These are phyloP conservation scores for Orthosia cruda DNA, from an alignment of 2,888 invertebrate genomes.

Conservation along the genomic window DNA sequence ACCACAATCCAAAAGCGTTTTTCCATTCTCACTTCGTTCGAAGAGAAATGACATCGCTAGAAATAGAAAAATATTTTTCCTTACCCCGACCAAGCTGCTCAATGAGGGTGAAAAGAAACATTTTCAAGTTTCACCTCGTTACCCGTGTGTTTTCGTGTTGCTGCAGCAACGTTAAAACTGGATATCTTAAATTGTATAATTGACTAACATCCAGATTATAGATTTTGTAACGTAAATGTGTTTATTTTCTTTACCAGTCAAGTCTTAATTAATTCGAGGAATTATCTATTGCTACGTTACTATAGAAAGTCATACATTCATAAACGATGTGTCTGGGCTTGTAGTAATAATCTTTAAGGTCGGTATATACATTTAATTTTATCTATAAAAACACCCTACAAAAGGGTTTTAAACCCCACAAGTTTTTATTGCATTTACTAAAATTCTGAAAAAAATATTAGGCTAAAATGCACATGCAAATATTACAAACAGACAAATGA, in stretches of 20 bases:
- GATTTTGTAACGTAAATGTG: not conserved
- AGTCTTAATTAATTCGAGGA: not conserved
- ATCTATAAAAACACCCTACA: no score
- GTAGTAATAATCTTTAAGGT: no score
- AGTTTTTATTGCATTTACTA: no score
- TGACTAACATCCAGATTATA: constrained; percentile 18
- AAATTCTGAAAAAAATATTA: no score
- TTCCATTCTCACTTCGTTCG: constrained; percentile 12
- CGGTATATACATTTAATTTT: no score
- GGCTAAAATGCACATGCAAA: no score
- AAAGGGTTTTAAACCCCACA: no score
- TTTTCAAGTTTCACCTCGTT: constrained; percentile 54
- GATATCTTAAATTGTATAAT: constrained; percentile 43
- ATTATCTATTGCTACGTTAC: not conserved
- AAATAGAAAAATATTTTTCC: constrained; percentile 46
- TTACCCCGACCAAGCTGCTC: constrained; percentile 34
- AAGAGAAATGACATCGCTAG: constrained; percentile 31
- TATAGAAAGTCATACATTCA: no score
- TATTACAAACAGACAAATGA: no score
- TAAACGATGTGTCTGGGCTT: no score
- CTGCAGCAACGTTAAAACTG: constrained; percentile 18
- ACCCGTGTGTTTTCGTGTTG: constrained; percentile 33
- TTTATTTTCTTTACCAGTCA: not conserved
- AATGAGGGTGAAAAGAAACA: constrained; percentile 51
- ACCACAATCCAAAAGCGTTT: constrained; percentile 11